These are phyloP conservation scores for Kryptolebias ocellatus DNA, from an alignment of 2,797 vertebrate genomes.

Conservation along the genomic window DNA sequence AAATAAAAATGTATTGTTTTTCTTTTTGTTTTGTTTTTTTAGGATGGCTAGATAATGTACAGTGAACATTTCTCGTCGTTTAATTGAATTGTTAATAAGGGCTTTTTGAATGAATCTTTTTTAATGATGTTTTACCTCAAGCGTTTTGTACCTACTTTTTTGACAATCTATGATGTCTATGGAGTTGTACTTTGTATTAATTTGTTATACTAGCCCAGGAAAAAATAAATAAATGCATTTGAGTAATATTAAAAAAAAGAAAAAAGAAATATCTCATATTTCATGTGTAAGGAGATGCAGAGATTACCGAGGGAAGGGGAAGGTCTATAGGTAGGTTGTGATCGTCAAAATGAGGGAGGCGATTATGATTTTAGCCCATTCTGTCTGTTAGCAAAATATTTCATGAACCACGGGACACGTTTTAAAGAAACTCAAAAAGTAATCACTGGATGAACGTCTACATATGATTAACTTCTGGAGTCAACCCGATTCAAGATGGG, in stretches of 20 bases:
- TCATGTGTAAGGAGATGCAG: not conserved
- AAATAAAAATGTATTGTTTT: conserved; percentile 71
- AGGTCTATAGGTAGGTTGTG: no score
- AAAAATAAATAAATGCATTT: conserved; percentile 71
- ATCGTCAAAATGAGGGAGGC: no score
- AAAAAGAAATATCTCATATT: conserved; percentile 15
- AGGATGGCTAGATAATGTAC: conserved; percentile 69
- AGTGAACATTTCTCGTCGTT: conserved; percentile 71
- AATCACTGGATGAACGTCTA: no score
- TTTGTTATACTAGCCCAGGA: conserved; percentile 80
- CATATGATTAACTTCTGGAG: no score
- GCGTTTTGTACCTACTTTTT: conserved; percentile 81
- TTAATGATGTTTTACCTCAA: conserved; percentile 80
- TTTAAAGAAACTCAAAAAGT: no score
- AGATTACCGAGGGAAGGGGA: not conserved
- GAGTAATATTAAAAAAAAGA: conserved; percentile 59
- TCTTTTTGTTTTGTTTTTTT: conserved; percentile 49
- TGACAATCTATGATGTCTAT: conserved; percentile 79
- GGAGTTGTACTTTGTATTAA: conserved; percentile 80
- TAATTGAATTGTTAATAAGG: conserved; percentile 73
- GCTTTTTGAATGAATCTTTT: conserved; percentile 79
- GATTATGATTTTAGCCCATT: no score
- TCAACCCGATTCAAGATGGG: no score
- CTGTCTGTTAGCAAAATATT: no score
- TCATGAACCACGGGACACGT: no score